A percentile compares a stretch with the other conserved stretches of the same genome.
These are phyloP conservation scores for Acrobasis repandana DNA, from an alignment of 2,888 invertebrate species.

Conservation along the genomic window DNA sequence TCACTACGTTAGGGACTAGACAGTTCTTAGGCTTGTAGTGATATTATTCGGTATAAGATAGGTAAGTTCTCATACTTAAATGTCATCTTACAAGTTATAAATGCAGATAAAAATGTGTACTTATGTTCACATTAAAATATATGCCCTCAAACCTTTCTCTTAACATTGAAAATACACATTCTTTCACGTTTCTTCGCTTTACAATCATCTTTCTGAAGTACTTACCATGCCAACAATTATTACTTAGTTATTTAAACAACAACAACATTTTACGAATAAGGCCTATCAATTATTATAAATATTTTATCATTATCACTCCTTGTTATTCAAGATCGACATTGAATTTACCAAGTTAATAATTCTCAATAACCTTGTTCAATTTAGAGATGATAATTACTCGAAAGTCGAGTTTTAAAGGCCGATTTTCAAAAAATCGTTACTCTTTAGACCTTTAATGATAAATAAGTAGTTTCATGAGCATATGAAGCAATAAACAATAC, in stretches of 20 bases:
- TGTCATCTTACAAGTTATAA: too few species aligned
- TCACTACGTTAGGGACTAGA: too few species aligned
- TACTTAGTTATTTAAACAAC: slow-evolving; percentile 55
- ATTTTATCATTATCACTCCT: slow-evolving; percentile 40
- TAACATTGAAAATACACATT: slow-evolving; percentile 29
- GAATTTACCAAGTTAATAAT: not conserved
- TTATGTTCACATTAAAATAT: too few species aligned
- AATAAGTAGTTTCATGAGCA: slow-evolving; percentile 22
- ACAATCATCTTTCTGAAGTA: slow-evolving; percentile 32
- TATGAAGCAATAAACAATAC: slow-evolving; percentile 26
- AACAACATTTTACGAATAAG: slow-evolving; percentile 65
- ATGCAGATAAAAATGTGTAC: too few species aligned
- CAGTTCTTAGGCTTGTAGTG: too few species aligned
- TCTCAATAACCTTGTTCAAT: not conserved
- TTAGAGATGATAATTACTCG: not conserved
- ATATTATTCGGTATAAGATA: too few species aligned
- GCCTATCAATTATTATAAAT: slow-evolving; percentile 47
- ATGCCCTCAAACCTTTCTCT: not conserved
- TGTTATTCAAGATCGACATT: slow-evolving; percentile 35
- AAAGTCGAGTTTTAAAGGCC: not conserved
- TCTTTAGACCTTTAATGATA: too few species aligned
- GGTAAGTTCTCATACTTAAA: too few species aligned
- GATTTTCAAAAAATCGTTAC: not conserved
- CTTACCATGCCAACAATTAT: slow-evolving; percentile 50
- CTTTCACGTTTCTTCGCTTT: slow-evolving; percentile 34